Conservation (phyloP, 2,888 invertebrate genomes). For the Archips xylosteana region DNA sequence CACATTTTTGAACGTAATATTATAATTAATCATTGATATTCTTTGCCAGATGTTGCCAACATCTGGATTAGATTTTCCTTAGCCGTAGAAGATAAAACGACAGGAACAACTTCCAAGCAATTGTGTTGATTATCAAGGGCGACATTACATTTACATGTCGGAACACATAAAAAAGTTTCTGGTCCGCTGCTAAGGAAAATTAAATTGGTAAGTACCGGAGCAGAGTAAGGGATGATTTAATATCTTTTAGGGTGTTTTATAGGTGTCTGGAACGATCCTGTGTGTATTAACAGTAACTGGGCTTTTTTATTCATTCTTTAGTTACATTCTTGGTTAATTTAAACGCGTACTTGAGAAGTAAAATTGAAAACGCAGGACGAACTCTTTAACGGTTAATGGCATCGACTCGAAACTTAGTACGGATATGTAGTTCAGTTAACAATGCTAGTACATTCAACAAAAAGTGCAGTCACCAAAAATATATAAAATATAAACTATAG, state of each 20-base stretch:
- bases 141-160: slow-evolving; percentile 46
- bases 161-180: slow-evolving; percentile 43
- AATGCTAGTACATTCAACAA: too few relatives aligned
- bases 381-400: too few relatives aligned
- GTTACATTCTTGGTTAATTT: too few relatives aligned
- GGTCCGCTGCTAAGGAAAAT: slow-evolving; percentile 27
- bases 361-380: too few relatives aligned
- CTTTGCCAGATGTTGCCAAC: slow-evolving; percentile 54
- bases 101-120: slow-evolving; percentile 53
- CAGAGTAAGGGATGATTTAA: slow-evolving; percentile 24
- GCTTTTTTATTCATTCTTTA: not conserved
- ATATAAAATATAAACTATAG: too few relatives aligned
- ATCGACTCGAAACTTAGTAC: too few relatives aligned
- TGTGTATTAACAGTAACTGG: not conserved
- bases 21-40: slow-evolving; percentile 41
- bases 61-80: slow-evolving; percentile 58
- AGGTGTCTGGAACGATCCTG: slow-evolving; percentile 1
- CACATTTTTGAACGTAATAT: not conserved
- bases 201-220: slow-evolving; percentile 33
- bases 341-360: too few relatives aligned
- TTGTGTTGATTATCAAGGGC: slow-evolving; percentile 54
- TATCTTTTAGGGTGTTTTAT: slow-evolving; percentile 12
- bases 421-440: too few relatives aligned
- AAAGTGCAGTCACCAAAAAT: too few relatives aligned
- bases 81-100: slow-evolving; percentile 56